Conservation (phyloP, 2,888 invertebrate genomes). For the Amphipyra tragopoginis region DNA sequence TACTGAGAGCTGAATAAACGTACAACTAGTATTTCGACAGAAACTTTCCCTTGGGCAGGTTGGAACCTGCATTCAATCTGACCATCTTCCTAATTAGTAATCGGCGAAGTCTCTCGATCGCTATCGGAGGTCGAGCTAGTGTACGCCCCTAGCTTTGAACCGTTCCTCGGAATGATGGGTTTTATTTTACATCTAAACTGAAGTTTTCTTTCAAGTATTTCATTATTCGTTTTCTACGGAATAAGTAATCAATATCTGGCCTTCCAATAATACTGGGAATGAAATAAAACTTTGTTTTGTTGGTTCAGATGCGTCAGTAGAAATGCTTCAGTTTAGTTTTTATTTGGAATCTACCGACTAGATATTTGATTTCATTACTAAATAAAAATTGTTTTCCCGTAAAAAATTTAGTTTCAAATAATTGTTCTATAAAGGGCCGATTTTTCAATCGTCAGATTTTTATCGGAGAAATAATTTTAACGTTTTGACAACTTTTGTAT, state of each 20-base stretch:
- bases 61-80: slow-evolving; percentile 12
- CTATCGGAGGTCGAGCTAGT: slow-evolving; percentile 18
- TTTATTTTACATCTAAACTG: neutral
- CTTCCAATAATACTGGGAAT: no score
- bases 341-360: neutral
- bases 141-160: slow-evolving; percentile 10
- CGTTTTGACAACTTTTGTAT: no score
- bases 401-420: neutral
- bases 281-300: neutral
- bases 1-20: slow-evolving; percentile 1
- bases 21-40: neutral
- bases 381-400: no score
- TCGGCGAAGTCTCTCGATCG: slow-evolving; percentile 16
- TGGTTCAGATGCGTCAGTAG: neutral
- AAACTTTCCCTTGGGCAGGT: neutral
- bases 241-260: neutral
- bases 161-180: neutral
- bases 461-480: no score
- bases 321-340: neutral
- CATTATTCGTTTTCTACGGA: neutral
- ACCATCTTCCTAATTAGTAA: slow-evolving; percentile 29
- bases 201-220: neutral
- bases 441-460: no score
- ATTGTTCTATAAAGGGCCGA: no score
- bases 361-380: neutral